A percentile compares a stretch with the other conserved stretches of the same genome.
Conservation (phyloP, 2,797 vertebrate species). For the Echiichthys vipera region DNA sequence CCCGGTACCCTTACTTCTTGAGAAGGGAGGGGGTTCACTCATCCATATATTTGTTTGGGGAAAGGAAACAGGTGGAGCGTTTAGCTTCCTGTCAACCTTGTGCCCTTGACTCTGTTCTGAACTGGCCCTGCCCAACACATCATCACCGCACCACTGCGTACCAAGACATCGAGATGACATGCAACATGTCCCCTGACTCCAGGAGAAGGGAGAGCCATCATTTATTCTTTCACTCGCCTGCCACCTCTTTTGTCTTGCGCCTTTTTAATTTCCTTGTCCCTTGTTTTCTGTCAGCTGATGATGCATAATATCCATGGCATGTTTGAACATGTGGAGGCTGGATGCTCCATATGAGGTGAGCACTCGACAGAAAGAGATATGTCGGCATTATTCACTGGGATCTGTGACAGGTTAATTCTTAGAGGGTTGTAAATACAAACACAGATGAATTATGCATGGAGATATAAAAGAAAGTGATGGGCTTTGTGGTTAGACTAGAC, state of each 20-base stretch:
- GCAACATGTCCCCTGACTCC: conserved; percentile 80
- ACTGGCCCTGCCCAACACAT: conserved; percentile 77
- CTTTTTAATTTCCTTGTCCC: conserved; percentile 78
- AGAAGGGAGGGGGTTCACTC: conserved; percentile 55
- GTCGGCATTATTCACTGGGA: conserved; percentile 56
- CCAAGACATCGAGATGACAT: conserved; percentile 81
- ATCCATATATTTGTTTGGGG: conserved; percentile 81
- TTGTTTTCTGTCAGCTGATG: conserved; percentile 80
- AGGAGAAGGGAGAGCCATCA: conserved; percentile 61
- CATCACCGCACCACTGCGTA: conserved; percentile 80
- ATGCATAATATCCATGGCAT: conserved; percentile 73
- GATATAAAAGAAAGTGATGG: conserved; percentile 64
- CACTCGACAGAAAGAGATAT: conserved; percentile 72
- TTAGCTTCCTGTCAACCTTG: conserved; percentile 78
- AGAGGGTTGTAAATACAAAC: conserved; percentile 77
- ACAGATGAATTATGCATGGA: conserved; percentile 79
- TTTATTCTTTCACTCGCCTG: conserved; percentile 72
- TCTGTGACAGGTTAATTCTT: conserved; percentile 78
- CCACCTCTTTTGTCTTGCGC: conserved; percentile 73
- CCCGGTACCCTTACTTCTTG: conserved; percentile 17
- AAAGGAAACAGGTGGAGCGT: conserved; percentile 81
- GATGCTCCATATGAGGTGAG: conserved; percentile 54
- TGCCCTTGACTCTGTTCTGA: conserved; percentile 81
- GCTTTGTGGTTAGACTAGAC: conserved; percentile 53
- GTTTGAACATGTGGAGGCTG: conserved; percentile 62